A percentile compares a stretch with the other conserved stretches of the same genome.
These are phyloP conservation scores for Sebastes glaucus DNA, from an alignment of 2,797 vertebrate genomes.

Conservation along the genomic window DNA sequence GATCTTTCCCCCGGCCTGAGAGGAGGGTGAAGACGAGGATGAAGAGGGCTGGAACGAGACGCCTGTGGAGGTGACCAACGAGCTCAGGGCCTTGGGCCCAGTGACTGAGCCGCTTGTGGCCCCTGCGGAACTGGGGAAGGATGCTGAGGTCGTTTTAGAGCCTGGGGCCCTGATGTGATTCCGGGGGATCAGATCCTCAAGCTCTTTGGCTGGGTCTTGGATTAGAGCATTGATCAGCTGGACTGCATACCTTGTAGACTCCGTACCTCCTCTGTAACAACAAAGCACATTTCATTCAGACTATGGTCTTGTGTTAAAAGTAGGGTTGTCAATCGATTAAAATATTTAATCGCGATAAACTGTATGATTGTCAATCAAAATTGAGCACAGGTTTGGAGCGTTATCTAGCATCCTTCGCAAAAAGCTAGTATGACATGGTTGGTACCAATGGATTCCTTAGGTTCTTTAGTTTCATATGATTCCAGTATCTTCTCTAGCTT, in stretches of 20 bases:
- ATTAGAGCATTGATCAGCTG: slow-evolving; percentile 99
- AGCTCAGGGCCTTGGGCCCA: slow-evolving; percentile 90
- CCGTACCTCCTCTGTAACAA: slow-evolving; percentile 92
- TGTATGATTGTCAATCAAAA: too few relatives aligned
- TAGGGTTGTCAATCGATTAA: too few relatives aligned
- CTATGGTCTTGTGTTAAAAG: neutral
- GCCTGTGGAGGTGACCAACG: slow-evolving; percentile 87
- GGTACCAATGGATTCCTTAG: too few relatives aligned
- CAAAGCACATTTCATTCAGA: slow-evolving; percentile 4
- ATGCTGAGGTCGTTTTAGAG: slow-evolving; percentile 83
- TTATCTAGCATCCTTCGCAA: too few relatives aligned
- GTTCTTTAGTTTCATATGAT: too few relatives aligned
- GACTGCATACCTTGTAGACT: slow-evolving; percentile 96
- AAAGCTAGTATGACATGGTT: too few relatives aligned
- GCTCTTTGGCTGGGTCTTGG: slow-evolving; percentile 99
- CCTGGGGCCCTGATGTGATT: slow-evolving; percentile 96
- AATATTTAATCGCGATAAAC: too few relatives aligned
- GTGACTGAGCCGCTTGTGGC: slow-evolving; percentile 86
- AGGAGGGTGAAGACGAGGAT: slow-evolving; percentile 81
- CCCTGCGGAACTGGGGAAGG: slow-evolving; percentile 89
- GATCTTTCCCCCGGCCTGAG: slow-evolving; percentile 89
- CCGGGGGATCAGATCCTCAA: slow-evolving; percentile 98
- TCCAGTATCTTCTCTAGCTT: too few relatives aligned
- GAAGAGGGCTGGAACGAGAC: slow-evolving; percentile 91
- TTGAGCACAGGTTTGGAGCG: too few relatives aligned